Base-by-base conservation (phyloP, 35 echinoderm and acorn worm genomes). In the Antedon bifida region DNA sequence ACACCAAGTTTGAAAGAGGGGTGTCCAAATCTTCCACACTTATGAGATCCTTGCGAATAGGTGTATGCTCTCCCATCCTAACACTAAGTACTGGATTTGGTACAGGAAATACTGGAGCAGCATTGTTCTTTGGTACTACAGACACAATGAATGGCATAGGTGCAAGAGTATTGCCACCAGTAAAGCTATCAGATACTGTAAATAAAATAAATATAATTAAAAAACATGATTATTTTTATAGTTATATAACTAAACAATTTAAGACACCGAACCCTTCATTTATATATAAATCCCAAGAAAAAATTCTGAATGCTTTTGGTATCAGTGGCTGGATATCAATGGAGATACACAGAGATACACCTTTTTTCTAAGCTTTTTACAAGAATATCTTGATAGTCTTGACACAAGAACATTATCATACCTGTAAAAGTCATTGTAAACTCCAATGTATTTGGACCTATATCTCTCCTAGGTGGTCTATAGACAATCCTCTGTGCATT, bases 401-500 rank as follows among this genome's bases (percentile, higher is more conserved):
- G n/a, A n/a, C n/a, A n/a, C n/a, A n/a, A n/a, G n/a, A n/a, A n/a
- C n/a, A n/a, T n/a, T n/a, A n/a, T n/a, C n/a, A n/a, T 35, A 97
- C 94, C 94, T 51, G 91, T 87, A 74, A 97, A 97, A 36, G 86
- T 74, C 51, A 97, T 92, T 14, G 78, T 84, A 35, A 87, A 90
- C 5, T 85, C 29, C 32, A 55, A 30, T 0, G 85, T 34, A 10
- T 74, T 34, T 35, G 35, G 36, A 23, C 94, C 94, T 0, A 88
- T 74, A 31, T 92, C 88, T 2, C 84, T 77, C 10, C 74, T 45
- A 16, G 94, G 90, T 14, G 94, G 90, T 23, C 94, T 45, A 83
- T 97, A 97, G n/a, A 92, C 77, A 17, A 97, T 92, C 87, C 87
- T 92, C 42, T 87, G 84, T 42, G 95, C 95, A 85, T 99, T 99